Evolutionary conservation across 2,797 vertebrate species (phyloP), one percentile per base, ranked within the genome.

Genomic region (Acestrorhynchus altus): DNA sequence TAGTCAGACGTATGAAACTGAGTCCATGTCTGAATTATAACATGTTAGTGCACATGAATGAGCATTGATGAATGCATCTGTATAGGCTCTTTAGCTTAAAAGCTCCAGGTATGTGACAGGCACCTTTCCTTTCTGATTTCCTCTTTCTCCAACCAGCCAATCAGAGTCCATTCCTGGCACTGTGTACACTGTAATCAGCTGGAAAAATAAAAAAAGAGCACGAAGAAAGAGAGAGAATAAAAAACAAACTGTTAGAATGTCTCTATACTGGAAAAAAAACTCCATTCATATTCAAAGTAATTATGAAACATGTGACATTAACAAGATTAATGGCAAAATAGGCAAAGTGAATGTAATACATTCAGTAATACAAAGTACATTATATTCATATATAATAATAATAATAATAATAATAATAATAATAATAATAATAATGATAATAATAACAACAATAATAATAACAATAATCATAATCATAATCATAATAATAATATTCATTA

Each of bases 81-180:
- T 59, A 4, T 49, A 16, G 39, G 31, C 54, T 70, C 54, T 90
- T 92, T 95, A 98, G 90, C 95, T 98, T 78, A 99, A 94, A 74
- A 99, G 95, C 90, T 98, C 97, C 94, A 98, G 89, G 90, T 98
- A 98, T 72, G 97, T 98, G 83, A 98, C 96, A 0, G 97, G 97
- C 83, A 98, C 97, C 84, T 95, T 98, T 77, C 97, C 97, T 84
- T 96, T 98, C 88, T 95, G 94, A 88, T 97, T 97, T 59, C 96
- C 96, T 79, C 94, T 89, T 90, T 98, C 97, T 61, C 97, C 97
- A 13, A 98, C 85, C 83, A 98, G 96, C 97, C 97, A 98, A 85
- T 98, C 97, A 0, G 95, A 96, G 80, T 98, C 97, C 96, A 98
- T 98, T 69, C 97, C 97, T 0, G 96, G 96, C 82, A 98, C 90